These are phyloP conservation scores for Atopsyche davidsoni DNA, from an alignment of 1,140 invertebrate species.

Conservation along the genomic window DNA sequence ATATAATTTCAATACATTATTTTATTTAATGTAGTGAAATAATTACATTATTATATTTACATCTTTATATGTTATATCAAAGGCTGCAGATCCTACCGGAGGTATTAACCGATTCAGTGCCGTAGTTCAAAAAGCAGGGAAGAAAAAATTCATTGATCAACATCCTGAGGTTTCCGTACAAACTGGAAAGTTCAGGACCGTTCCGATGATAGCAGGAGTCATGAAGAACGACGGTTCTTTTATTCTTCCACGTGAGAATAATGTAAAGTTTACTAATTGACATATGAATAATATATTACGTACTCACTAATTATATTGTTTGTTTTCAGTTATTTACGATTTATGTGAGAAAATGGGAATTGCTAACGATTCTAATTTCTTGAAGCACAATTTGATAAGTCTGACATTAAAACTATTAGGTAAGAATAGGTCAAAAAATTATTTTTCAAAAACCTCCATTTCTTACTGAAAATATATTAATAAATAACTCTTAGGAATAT, in stretches of 20 bases:
- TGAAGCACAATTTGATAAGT: background rate
- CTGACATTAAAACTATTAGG: background rate
- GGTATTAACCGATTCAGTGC: no score
- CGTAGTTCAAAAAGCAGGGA: conserved; percentile 24
- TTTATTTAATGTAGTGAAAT: no score
- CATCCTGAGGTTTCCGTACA: conserved; percentile 9
- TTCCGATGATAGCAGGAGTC: conserved; percentile 23
- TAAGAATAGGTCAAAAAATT: background rate
- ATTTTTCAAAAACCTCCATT: no score
- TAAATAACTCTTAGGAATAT: no score
- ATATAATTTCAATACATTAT: no score
- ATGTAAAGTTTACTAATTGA: background rate
- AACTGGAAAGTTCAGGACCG: conserved; percentile 11
- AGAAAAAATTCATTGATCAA: conserved; percentile 12
- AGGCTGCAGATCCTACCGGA: no score
- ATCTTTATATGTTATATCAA: no score
- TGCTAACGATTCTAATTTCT: conserved; percentile 7
- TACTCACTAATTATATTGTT: background rate
- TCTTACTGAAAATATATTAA: no score
- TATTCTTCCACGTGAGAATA: conserved; percentile 6
- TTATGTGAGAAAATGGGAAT: conserved; percentile 1
- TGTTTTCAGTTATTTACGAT: conserved; percentile 20
- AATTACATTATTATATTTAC: no score
- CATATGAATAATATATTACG: background rate
- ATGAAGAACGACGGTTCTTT: conserved; percentile 27